phyloP scores from a whole-genome alignment of 2,888 invertebrate genomes.

The Molorchus minor region DNA sequence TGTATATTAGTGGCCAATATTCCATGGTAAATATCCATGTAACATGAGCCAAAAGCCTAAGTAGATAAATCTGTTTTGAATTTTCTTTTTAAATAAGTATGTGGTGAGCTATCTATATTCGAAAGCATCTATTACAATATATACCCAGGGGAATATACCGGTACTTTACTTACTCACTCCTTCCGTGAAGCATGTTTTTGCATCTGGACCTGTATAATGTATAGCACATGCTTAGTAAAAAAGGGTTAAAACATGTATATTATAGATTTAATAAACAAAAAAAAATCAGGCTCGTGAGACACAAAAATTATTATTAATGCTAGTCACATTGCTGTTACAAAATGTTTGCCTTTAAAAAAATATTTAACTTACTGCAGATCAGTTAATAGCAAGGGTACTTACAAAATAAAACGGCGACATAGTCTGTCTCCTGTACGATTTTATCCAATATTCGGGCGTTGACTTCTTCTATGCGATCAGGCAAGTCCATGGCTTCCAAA shows the following conservation, averaged over 20 bases:
- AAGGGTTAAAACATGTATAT: conserved; percentile 32
- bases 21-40: too few species aligned
- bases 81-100: too few species aligned
- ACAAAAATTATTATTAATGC: not conserved
- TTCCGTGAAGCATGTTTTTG: conserved; percentile 67
- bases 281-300: not conserved
- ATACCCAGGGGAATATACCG: too few species aligned
- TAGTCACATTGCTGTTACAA: not conserved
- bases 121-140: too few species aligned
- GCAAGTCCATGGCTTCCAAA: conserved; percentile 93
- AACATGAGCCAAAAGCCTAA: too few species aligned
- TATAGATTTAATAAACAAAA: conserved; percentile 5
- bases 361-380: not conserved
- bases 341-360: too few species aligned
- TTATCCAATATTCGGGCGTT: conserved; percentile 89
- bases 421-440: conserved; percentile 91
- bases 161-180: conserved; percentile 68
- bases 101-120: too few species aligned
- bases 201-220: conserved; percentile 68
- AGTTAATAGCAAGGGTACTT: conserved; percentile 68
- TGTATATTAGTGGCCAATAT: too few species aligned
- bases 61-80: too few species aligned
- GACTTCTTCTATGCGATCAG: conserved; percentile 95
- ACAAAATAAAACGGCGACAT: conserved; percentile 94
- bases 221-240: conserved; percentile 40